Conservation (phyloP, 2,888 invertebrate species). For the Acronicta psi region DNA sequence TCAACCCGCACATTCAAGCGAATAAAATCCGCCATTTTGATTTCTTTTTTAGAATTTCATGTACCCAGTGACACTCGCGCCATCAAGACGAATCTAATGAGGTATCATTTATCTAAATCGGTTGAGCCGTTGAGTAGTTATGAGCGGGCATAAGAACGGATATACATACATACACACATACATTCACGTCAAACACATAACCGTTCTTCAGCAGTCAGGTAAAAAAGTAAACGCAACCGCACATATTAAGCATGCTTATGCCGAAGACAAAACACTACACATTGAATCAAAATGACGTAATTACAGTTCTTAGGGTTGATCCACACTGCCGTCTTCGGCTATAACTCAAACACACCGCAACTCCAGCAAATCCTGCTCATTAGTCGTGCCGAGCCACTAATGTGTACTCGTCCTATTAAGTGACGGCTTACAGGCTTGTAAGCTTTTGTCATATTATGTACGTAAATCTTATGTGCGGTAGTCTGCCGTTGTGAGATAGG, state of each 20-base stretch:
- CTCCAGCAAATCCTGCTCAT: slow-evolving; percentile 57
- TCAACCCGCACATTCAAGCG: too few species aligned
- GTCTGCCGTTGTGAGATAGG: background rate
- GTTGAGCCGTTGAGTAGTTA: too few species aligned
- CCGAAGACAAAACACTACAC: slow-evolving; percentile 16
- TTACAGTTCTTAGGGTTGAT: slow-evolving; percentile 51
- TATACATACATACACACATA: too few species aligned
- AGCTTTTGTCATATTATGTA: slow-evolving; percentile 29
- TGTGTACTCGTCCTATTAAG: slow-evolving; percentile 56
- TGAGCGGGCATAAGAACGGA: too few species aligned
- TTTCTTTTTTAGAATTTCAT: too few species aligned
- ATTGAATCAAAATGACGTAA: slow-evolving; percentile 51
- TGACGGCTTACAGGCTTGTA: slow-evolving; percentile 46
- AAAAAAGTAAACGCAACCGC: too few species aligned
- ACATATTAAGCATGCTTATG: slow-evolving; percentile 15
- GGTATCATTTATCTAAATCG: too few species aligned
- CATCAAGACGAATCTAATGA: too few species aligned
- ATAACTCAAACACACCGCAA: slow-evolving; percentile 60
- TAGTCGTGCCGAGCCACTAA: slow-evolving; percentile 48
- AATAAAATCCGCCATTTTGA: too few species aligned
- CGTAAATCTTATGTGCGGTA: slow-evolving; percentile 11
- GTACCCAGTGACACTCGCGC: too few species aligned
- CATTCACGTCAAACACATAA: too few species aligned
- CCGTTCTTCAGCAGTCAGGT: too few species aligned
- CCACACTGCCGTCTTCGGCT: slow-evolving; percentile 46